Conservation (phyloP, 2,888 invertebrate genomes). For the Meandrusa payeni region DNA sequence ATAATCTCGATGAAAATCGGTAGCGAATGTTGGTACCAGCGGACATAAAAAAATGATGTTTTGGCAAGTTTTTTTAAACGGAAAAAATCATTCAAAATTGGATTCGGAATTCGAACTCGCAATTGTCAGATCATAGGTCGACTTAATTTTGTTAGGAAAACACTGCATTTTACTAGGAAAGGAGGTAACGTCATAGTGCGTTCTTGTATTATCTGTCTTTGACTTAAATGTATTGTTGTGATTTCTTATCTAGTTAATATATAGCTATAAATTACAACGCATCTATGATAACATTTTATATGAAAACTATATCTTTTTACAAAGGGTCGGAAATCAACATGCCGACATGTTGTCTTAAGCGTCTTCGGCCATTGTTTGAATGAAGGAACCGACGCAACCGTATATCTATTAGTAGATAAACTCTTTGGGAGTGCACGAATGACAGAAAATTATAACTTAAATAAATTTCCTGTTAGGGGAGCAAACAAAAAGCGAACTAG, state of each 20-base stretch:
- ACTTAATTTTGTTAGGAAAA: no score
- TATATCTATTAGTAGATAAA: slow-evolving; percentile 43
- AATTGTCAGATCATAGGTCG: no score
- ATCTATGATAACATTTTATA: slow-evolving; percentile 5
- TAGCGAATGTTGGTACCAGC: no score
- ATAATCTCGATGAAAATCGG: no score
- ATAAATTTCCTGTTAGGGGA: slow-evolving; percentile 76
- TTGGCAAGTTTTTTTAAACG: no score
- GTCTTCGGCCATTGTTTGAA: slow-evolving; percentile 33
- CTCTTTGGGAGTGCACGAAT: slow-evolving; percentile 58
- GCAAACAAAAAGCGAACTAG: slow-evolving; percentile 70
- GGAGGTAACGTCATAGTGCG: no score
- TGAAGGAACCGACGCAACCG: slow-evolving; percentile 38
- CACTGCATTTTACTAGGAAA: no score
- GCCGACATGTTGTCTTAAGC: slow-evolving; percentile 45
- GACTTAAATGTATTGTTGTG: not conserved
- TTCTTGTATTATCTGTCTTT: no score
- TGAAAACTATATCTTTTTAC: not conserved
- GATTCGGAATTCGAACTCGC: no score
- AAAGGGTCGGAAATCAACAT: slow-evolving; percentile 53
- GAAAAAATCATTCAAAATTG: no score
- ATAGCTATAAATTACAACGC: not conserved
- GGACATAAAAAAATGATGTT: no score
- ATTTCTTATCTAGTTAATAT: not conserved
- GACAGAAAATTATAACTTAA: slow-evolving; percentile 77